Evolutionary conservation across 1,140 invertebrate genomes (phyloP).

Genomic region (Bicyclus anynana): DNA sequence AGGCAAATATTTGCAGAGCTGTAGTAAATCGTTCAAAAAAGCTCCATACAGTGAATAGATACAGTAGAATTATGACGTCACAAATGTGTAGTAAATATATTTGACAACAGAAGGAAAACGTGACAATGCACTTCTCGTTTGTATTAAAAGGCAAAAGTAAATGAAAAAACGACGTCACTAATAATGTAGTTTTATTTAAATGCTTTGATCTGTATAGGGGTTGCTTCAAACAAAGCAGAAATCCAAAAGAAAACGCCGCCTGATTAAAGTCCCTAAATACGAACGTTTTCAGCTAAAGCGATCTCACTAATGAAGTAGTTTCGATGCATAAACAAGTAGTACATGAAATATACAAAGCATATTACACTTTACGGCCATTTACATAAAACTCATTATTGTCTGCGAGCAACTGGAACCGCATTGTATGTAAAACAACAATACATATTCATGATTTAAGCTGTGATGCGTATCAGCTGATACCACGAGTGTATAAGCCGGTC

Average conservation of each 20-base stretch:
- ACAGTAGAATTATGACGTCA: no score
- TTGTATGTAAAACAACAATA: conserved; percentile 1
- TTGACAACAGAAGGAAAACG: no score
- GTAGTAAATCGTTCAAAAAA: no score
- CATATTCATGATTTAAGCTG: conserved; percentile 4
- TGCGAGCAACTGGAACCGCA: background rate
- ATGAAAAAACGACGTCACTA: no score
- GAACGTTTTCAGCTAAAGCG: conserved; percentile 1
- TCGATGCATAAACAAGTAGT: background rate
- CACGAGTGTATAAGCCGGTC: background rate
- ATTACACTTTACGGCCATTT: background rate
- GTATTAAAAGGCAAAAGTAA: no score
- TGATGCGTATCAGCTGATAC: background rate
- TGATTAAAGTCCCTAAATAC: background rate
- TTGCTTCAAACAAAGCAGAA: no score
- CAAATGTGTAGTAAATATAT: no score
- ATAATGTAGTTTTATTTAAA: no score
- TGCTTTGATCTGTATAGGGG: no score
- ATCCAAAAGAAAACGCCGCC: background rate
- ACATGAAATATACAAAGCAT: conserved; percentile 1
- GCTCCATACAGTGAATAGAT: no score
- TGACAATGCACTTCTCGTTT: no score
- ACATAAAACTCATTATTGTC: conserved; percentile 7
- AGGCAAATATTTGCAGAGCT: no score
- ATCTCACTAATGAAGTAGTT: conserved; percentile 12